Evolutionary conservation across 1,140 invertebrate genomes (phyloP).

Genomic region (Drosophila nigromelanica): DNA sequence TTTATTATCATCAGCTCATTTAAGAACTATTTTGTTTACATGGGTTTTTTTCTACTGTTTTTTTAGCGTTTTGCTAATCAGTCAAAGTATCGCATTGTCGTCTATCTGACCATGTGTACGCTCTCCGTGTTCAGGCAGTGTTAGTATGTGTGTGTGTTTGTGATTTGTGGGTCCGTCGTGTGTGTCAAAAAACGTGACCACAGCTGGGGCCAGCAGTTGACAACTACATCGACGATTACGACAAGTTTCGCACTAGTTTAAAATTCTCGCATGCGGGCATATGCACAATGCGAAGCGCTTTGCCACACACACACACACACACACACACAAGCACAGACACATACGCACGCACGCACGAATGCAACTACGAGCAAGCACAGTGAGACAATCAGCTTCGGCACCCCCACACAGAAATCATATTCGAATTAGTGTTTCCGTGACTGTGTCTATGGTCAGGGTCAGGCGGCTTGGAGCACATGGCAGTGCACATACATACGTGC

Average conservation of each 20-base stretch:
- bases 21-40: no score
- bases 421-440: constrained; percentile 43
- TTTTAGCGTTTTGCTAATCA: constrained; percentile 21
- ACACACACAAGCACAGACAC: constrained; percentile 26
- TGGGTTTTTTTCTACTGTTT: no score
- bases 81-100: constrained; percentile 19
- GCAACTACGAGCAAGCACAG: constrained; percentile 20
- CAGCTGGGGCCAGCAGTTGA: constrained; percentile 14
- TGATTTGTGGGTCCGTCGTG: constrained; percentile 24
- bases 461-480: constrained; percentile 59
- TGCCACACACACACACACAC: constrained; percentile 19
- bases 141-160: not conserved
- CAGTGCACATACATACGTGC: constrained; percentile 28
- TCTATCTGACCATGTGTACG: constrained; percentile 25
- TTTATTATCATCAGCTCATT: no score
- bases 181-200: constrained; percentile 71
- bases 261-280: constrained; percentile 5
- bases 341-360: not conserved
- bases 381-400: not conserved
- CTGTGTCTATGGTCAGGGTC: constrained; percentile 78
- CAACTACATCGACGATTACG: constrained; percentile 28
- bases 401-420: constrained; percentile 18
- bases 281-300: constrained; percentile 16
- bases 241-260: constrained; percentile 55
- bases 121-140: not conserved